phyloP scores from a whole-genome alignment of 2,888 invertebrate genomes.

The Neoaliturus tenellus region DNA sequence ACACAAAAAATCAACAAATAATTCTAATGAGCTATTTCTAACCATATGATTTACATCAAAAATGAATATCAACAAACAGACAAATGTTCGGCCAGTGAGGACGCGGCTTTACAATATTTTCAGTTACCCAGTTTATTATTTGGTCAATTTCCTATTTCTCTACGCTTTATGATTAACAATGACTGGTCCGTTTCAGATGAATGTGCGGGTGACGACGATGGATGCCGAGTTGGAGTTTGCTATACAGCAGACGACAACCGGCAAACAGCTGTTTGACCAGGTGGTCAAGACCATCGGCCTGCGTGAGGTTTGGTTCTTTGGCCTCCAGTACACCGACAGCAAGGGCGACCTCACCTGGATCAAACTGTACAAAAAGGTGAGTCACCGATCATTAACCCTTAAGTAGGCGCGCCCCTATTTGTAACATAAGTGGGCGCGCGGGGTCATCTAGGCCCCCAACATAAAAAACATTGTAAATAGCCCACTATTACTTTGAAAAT shows the following conservation, averaged over 20 bases:
- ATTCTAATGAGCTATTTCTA: no score
- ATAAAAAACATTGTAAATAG: no score
- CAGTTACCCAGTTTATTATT: background rate
- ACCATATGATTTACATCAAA: no score
- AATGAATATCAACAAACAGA: no score
- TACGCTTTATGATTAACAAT: no score
- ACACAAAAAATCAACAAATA: no score
- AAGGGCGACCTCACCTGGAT: slow-evolving; percentile 99
- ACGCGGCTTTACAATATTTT: background rate
- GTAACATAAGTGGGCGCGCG: no score
- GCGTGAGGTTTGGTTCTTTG: slow-evolving; percentile 99
- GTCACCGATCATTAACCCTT: slow-evolving; percentile 67
- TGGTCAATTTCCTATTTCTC: background rate
- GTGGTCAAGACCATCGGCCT: slow-evolving; percentile 99
- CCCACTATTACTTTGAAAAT: no score
- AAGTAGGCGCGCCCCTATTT: no score
- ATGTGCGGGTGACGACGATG: slow-evolving; percentile 99
- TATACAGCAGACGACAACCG: slow-evolving; percentile 99
- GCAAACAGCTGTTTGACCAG: slow-evolving; percentile 99
- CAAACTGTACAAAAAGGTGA: slow-evolving; percentile 99
- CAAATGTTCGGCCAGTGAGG: no score
- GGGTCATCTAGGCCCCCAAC: no score
- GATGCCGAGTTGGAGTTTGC: slow-evolving; percentile 99
- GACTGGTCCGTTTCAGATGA: slow-evolving; percentile 92
- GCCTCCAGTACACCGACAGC: slow-evolving; percentile 98